Evolutionary conservation across 2,113 vertebrate genomes (phyloP).

Genomic region (Vicugna pacos): DNA sequence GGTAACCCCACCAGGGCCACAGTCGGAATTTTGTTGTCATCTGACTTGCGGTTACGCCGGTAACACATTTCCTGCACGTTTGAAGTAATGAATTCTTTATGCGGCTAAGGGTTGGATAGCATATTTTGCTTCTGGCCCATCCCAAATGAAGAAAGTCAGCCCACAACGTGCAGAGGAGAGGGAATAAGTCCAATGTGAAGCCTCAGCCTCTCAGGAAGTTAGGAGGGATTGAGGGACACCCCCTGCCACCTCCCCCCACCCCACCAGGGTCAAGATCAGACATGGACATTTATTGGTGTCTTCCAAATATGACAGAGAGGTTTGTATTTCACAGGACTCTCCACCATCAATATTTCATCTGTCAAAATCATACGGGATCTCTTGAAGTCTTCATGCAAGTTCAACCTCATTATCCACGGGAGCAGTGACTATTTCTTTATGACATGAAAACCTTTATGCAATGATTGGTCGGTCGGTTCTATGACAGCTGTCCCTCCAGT

Average conservation of each 20-base stretch:
- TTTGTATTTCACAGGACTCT: background rate
- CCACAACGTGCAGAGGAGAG: too few relatives aligned
- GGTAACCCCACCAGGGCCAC: background rate
- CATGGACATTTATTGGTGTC: too few relatives aligned
- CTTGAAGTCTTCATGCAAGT: background rate
- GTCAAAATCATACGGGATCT: background rate
- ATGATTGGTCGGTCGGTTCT: background rate
- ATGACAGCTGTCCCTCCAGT: background rate
- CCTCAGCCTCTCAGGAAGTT: too few relatives aligned
- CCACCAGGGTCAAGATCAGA: background rate
- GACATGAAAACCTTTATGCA: background rate
- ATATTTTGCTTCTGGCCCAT: background rate
- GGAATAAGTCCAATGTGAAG: background rate
- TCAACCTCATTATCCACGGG: background rate
- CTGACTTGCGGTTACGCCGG: background rate
- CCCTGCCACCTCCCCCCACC: accelerated
- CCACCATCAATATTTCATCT: too few relatives aligned
- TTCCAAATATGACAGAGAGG: background rate
- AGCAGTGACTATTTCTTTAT: background rate
- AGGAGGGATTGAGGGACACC: background rate
- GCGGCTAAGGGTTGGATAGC: background rate
- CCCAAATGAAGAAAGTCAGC: background rate
- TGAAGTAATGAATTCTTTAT: background rate
- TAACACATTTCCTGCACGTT: background rate
- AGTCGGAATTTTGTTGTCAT: accelerated